These are phyloP conservation scores for Silurus asotus DNA, from an alignment of 2,113 vertebrate genomes.

Conservation along the genomic window DNA sequence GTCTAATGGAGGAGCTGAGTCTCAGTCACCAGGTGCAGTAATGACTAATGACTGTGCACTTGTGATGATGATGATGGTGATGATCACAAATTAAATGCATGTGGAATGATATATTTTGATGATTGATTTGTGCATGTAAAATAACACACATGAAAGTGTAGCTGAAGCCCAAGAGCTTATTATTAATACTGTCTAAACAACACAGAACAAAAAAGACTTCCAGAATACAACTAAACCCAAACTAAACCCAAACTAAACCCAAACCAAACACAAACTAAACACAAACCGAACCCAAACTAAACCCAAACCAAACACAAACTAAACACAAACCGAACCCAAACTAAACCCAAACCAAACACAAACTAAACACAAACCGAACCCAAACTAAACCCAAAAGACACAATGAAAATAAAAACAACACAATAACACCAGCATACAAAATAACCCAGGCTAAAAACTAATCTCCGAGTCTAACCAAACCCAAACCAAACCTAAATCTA, in stretches of 20 bases:
- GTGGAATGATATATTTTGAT: neutral
- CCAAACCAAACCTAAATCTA: neutral
- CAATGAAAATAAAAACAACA: too few relatives aligned
- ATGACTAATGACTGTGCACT: neutral
- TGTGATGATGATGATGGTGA: neutral
- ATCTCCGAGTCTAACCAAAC: neutral
- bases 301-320: too few relatives aligned
- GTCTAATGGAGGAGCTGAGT: slow-evolving; percentile 24
- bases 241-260: neutral
- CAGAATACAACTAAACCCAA: neutral
- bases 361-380: too few relatives aligned
- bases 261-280: too few relatives aligned
- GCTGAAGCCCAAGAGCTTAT: neutral
- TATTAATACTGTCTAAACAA: neutral
- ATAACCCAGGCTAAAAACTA: too few relatives aligned
- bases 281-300: too few relatives aligned
- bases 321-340: too few relatives aligned
- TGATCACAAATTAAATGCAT: neutral
- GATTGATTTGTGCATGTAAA: neutral
- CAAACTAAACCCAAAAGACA: too few relatives aligned
- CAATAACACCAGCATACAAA: too few relatives aligned
- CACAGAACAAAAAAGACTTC: neutral
- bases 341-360: too few relatives aligned
- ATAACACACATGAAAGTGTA: neutral
- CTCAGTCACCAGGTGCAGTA: slow-evolving; percentile 37